A percentile compares a stretch with the other conserved stretches of the same genome.
Evolutionary conservation across 2,888 invertebrate species (phyloP).

Genomic region (Apomyelois bistriatella): DNA sequence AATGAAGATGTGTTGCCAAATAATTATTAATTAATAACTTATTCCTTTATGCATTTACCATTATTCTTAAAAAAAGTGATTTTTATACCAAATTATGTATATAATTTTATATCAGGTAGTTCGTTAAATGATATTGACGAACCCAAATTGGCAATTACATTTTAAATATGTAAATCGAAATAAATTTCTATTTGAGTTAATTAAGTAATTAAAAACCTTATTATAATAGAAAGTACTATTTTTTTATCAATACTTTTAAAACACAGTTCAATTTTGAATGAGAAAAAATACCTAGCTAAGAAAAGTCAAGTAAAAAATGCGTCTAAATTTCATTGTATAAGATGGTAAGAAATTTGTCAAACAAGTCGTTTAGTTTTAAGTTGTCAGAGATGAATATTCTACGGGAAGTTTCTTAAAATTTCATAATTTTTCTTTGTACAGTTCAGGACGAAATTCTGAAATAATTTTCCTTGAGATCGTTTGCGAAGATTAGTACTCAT

Average conservation of each 20-base stretch:
- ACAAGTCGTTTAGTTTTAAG: conserved; percentile 9
- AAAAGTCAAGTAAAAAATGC: background rate
- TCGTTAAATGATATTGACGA: too few species aligned
- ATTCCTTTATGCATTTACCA: too few species aligned
- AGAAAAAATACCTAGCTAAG: background rate
- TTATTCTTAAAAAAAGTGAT: too few species aligned
- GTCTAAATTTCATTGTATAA: conserved; percentile 2
- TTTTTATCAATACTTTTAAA: background rate
- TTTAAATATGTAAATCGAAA: too few species aligned
- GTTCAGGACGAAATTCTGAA: background rate
- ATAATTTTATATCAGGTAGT: too few species aligned
- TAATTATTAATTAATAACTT: too few species aligned
- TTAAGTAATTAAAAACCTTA: too few species aligned
- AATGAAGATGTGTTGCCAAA: too few species aligned
- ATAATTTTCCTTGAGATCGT: conserved; percentile 1
- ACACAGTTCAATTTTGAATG: too few species aligned
- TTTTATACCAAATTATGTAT: too few species aligned
- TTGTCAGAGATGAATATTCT: conserved; percentile 7
- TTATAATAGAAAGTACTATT: background rate
- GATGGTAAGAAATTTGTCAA: background rate
- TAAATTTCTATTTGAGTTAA: too few species aligned
- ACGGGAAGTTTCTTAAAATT: background rate
- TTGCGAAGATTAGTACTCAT: background rate
- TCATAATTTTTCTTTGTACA: background rate
- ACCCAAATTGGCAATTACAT: too few species aligned